Evolutionary conservation across 2,888 invertebrate species (phyloP), one percentile per base, ranked within the genome.

Genomic region (Hofmannophila pseudospretella): DNA sequence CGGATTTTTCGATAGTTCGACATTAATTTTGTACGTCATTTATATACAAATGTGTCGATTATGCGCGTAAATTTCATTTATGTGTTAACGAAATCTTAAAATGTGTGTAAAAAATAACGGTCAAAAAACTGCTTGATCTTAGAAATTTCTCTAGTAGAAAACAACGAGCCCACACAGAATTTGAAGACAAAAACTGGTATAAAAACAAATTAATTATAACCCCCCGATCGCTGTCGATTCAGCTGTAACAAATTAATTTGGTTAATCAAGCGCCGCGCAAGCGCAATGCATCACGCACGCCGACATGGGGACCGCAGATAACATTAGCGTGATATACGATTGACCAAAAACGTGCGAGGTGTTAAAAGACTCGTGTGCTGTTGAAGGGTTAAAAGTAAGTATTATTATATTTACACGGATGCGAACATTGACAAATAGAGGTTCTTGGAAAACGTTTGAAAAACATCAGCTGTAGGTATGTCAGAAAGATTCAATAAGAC

Each of bases 241-340:
- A 55, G 56, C 47, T 58, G 66, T 72, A 74, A 84, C 81, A 81
- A 84, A 85, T 84, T 84, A 84, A 84, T 84, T 82, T 78, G 56
- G 73, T 81, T 80, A 82, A 85, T 82, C 81, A 78, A 73, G 58
- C 51, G 52, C 54, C 58, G 68, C 70, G 66, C 72, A 56, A 49
- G 58, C 67, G 79, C 85, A 67, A 84, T 85, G 74, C 63, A 80
- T 85, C 85, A 84, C 57, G 49, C 14, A 84, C n/a, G 23, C 23
- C 23, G 23, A 23, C 84, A 79, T 80, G 67, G 65, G 26, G 35
- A 10, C 34, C 57, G 49, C 57, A 67, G 81, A 82, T 82, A 82
- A 77, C 79, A 75, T 74, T 75, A 72, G 64, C 62, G 71, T 85
- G 82, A 84, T 84, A 77, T 81, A 84, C 68, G 74, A 55, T 49